Conservation (phyloP, 2,888 invertebrate species). For the Choreutis nemorana region DNA sequence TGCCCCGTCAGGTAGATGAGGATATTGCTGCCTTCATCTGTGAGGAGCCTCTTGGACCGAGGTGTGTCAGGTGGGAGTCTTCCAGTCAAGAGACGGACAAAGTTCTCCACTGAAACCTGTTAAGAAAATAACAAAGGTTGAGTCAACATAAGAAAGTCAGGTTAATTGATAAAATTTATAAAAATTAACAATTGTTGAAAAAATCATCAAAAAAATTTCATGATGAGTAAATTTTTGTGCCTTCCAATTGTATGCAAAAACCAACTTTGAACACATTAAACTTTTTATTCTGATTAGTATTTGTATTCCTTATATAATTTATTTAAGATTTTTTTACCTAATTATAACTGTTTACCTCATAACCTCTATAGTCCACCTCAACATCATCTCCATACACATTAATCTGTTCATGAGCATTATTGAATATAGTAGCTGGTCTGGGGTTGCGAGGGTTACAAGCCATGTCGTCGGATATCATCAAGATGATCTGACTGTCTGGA, state of each 20-base stretch:
- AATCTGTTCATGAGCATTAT: slow-evolving; percentile 96
- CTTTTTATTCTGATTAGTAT: too few relatives aligned
- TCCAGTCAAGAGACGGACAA: slow-evolving; percentile 94
- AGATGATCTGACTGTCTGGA: slow-evolving; percentile 97
- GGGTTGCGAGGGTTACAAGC: slow-evolving; percentile 99
- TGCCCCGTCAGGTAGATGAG: slow-evolving; percentile 95
- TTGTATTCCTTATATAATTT: too few relatives aligned
- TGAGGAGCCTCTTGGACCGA: slow-evolving; percentile 90
- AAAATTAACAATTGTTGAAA: background rate
- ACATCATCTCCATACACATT: slow-evolving; percentile 99
- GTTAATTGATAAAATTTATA: background rate
- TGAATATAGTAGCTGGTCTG: slow-evolving; percentile 96
- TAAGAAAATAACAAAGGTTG: slow-evolving; percentile 5
- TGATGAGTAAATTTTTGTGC: too few relatives aligned
- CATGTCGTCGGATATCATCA: slow-evolving; percentile 99
- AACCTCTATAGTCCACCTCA: slow-evolving; percentile 97
- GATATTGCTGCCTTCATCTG: slow-evolving; percentile 97
- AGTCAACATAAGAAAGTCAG: background rate
- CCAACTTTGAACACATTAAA: too few relatives aligned
- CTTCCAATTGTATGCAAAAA: too few relatives aligned
- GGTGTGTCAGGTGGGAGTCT: slow-evolving; percentile 93
- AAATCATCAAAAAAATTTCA: too few relatives aligned
- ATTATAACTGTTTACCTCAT: slow-evolving; percentile 67
- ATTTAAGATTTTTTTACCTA: too few relatives aligned
- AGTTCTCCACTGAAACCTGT: slow-evolving; percentile 97